Evolutionary conservation across 2,797 vertebrate species (phyloP).

Genomic region (Hippocampus kuda): DNA sequence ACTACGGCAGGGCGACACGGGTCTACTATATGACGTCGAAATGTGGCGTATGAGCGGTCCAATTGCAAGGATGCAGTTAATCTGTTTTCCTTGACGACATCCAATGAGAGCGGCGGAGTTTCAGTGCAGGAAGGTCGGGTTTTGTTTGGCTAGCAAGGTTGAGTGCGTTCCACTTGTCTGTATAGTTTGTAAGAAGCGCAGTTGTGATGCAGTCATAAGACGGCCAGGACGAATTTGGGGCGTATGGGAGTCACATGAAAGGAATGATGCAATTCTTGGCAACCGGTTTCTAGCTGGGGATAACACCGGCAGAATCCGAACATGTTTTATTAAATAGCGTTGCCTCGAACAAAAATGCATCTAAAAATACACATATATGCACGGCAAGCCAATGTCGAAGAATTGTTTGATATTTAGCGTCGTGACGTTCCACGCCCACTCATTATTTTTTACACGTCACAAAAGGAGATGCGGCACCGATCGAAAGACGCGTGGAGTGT

Average conservation of each 20-base stretch:
- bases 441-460: conserved; percentile 8
- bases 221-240: conserved; percentile 81
- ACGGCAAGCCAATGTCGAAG: conserved; percentile 66
- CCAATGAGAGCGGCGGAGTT: conserved; percentile 17
- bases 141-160: background rate
- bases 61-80: conserved; percentile 34
- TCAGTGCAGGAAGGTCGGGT: conserved; percentile 43
- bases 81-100: conserved; percentile 65
- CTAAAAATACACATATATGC: conserved; percentile 74
- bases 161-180: conserved; percentile 32
- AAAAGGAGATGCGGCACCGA: background rate
- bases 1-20: conserved; percentile 51
- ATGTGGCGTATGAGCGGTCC: conserved; percentile 6
- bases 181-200: conserved; percentile 70
- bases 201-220: conserved; percentile 80
- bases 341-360: conserved; percentile 66
- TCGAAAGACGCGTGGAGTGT: background rate
- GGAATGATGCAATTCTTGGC: conserved; percentile 84
- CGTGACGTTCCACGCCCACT: conserved; percentile 16
- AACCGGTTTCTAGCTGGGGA: conserved; percentile 79
- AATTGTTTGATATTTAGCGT: conserved; percentile 41
- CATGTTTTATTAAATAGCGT: conserved; percentile 82
- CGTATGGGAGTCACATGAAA: conserved; percentile 84
- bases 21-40: background rate
- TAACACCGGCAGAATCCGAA: conserved; percentile 77